Evolutionary conservation across 2,888 invertebrate genomes (phyloP).

Genomic region (Leptopilina syphax): DNA sequence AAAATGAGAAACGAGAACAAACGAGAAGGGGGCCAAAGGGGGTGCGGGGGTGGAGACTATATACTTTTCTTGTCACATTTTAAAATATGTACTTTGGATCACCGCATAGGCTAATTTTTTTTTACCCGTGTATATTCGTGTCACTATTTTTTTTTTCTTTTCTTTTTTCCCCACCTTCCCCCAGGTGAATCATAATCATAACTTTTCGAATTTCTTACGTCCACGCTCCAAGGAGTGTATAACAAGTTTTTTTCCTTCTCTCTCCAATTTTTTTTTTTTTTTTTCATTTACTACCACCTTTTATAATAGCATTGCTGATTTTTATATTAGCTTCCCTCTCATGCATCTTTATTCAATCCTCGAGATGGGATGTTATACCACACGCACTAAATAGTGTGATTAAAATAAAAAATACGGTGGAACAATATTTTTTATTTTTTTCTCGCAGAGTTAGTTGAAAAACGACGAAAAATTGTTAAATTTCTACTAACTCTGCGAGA

Average conservation of each 20-base stretch:
- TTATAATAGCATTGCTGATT: conserved; percentile 3
- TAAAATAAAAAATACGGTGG: too few relatives aligned
- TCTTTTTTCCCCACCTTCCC: neutral
- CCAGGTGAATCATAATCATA: conserved; percentile 9
- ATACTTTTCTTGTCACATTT: conserved; percentile 5
- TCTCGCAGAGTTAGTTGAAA: too few relatives aligned
- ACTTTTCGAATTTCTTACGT: conserved; percentile 2
- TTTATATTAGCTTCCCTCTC: neutral
- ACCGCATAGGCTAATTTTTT: conserved; percentile 6
- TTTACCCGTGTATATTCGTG: neutral
- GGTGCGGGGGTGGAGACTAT: neutral
- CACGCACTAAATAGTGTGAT: neutral
- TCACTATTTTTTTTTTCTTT: neutral
- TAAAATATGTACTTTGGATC: conserved; percentile 12
- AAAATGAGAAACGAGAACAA: conserved; percentile 12
- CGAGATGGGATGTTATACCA: neutral
- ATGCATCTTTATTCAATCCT: neutral
- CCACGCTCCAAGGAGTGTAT: neutral
- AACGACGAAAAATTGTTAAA: too few relatives aligned
- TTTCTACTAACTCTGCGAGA: too few relatives aligned
- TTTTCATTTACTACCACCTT: neutral
- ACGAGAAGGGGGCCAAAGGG: neutral
- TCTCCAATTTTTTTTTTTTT: neutral
- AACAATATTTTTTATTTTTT: too few relatives aligned
- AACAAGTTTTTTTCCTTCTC: conserved; percentile 18